Conservation (phyloP, 2,888 invertebrate species). For the Eretmocerus hayati region DNA sequence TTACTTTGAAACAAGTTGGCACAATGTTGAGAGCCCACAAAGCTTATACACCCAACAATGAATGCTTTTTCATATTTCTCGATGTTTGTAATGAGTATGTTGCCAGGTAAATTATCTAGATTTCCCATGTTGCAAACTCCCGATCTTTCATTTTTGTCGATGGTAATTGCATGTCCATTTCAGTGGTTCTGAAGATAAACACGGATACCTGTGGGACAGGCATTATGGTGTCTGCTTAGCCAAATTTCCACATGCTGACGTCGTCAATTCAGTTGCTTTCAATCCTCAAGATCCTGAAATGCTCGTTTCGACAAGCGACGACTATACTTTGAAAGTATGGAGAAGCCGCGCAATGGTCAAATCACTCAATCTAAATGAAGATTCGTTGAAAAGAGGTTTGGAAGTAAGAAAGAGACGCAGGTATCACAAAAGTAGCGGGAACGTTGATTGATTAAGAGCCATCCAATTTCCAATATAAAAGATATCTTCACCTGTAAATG, state of each 20-base stretch:
- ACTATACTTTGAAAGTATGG: constrained; percentile 65
- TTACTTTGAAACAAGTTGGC: constrained; percentile 67
- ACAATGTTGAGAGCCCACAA: constrained; percentile 72
- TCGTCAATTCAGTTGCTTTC: constrained; percentile 80
- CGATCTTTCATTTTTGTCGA: too few species aligned
- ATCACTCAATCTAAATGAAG: constrained; percentile 45
- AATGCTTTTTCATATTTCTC: constrained; percentile 80
- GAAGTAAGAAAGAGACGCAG: constrained; percentile 45
- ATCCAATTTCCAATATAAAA: constrained; percentile 43
- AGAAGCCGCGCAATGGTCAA: constrained; percentile 49
- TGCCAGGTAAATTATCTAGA: constrained; percentile 57
- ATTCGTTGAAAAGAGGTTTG: constrained; percentile 45
- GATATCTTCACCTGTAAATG: constrained; percentile 4
- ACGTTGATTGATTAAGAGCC: constrained; percentile 41
- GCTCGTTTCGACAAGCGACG: constrained; percentile 77
- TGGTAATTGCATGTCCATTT: too few species aligned
- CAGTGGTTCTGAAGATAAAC: constrained; percentile 78
- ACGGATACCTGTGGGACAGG: constrained; percentile 79
- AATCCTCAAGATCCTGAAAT: constrained; percentile 74
- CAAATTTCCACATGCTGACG: constrained; percentile 69
- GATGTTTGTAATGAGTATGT: constrained; percentile 77
- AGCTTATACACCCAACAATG: constrained; percentile 76
- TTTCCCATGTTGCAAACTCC: too few species aligned
- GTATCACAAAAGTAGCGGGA: constrained; percentile 38
- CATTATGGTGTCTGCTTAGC: constrained; percentile 73